Base-by-base conservation (phyloP, 1,140 invertebrate species). In the Tetraneura akinire region DNA sequence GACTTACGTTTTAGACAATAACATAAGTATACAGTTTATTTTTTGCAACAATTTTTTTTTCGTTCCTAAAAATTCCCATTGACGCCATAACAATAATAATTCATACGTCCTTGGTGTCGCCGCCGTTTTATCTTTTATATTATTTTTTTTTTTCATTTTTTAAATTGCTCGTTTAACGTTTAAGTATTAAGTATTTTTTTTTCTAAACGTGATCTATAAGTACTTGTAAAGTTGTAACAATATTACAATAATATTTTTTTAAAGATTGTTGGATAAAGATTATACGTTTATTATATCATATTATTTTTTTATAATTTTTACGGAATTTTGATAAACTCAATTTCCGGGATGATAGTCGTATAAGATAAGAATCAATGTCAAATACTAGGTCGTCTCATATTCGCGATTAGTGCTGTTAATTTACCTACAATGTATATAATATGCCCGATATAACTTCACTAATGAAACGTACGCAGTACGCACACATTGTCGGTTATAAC, bases 341-440 rank as follows among this genome's bases (percentile, higher is more conserved):
- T n/a, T 37, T 32, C 60, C 23, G 29, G 6, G 11, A 37, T 14
- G 23, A 8, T 60, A 60, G 26, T 29, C 26, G 26, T 29, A 29
- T 29, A 26, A 4, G 57, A 60, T 60, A 60, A 60, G 26, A 60
- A 16, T 26, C 57, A 60, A 60, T 60, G 57, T 60, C 57, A 60
- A 60, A 60, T 57, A 29, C 1, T 6, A 13, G 14, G 23, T 13
- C 23, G 26, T 55, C 21, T 3, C 21, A 11, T 21, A 11, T 57
- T 26, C 1, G 5, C 8, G 3, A 37, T 60, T 60, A 26, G 6
- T 16, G 13, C 5, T 60, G 13, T 29, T 23, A 23, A 57, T 14
- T 57, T 21, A n/a, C 21, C 11, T 5, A 57, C 14, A 14, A 57
- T 26, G 21, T 14, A 57, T 14, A 26, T 57, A 23, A 57, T 57